A percentile compares a stretch with the other conserved stretches of the same genome.
These are phyloP conservation scores for Tuberolachnus salignus DNA, from an alignment of 2,888 invertebrate genomes.

Conservation along the genomic window DNA sequence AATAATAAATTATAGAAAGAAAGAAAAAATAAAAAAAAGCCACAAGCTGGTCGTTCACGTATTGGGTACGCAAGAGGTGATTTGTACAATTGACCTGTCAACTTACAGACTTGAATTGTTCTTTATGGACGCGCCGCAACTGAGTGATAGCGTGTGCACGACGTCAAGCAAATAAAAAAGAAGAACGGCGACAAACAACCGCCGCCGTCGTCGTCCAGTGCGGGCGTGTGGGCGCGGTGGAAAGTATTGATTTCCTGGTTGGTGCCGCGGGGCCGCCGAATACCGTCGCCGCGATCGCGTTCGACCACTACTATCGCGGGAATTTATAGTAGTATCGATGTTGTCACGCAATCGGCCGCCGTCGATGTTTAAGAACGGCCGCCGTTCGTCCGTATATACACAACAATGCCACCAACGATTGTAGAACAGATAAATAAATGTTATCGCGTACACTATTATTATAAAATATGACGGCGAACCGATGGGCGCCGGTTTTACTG, in stretches of 20 bases:
- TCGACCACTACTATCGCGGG: background rate
- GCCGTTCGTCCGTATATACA: background rate
- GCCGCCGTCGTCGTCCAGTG: too few species aligned
- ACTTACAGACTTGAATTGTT: conserved; percentile 19
- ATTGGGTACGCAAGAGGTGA: conserved; percentile 1
- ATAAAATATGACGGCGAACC: background rate
- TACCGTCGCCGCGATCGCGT: background rate
- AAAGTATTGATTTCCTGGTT: conserved; percentile 47
- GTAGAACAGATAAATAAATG: background rate
- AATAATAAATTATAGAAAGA: background rate
- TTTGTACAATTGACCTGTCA: conserved; percentile 7
- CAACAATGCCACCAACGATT: too few species aligned
- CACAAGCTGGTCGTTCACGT: conserved; percentile 56
- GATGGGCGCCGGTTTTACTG: background rate
- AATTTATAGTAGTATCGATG: background rate
- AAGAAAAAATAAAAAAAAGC: conserved; percentile 27
- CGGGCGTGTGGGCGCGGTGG: background rate
- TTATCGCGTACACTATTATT: background rate
- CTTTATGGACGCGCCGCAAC: too few species aligned
- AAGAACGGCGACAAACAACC: conserved; percentile 26
- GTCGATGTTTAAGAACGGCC: background rate
- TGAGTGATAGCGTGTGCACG: background rate
- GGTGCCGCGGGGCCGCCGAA: background rate
- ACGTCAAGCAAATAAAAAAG: too few species aligned
- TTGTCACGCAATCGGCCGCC: background rate